Conservation (phyloP, 2,888 invertebrate genomes). For the Ichneumon xanthorius region DNA sequence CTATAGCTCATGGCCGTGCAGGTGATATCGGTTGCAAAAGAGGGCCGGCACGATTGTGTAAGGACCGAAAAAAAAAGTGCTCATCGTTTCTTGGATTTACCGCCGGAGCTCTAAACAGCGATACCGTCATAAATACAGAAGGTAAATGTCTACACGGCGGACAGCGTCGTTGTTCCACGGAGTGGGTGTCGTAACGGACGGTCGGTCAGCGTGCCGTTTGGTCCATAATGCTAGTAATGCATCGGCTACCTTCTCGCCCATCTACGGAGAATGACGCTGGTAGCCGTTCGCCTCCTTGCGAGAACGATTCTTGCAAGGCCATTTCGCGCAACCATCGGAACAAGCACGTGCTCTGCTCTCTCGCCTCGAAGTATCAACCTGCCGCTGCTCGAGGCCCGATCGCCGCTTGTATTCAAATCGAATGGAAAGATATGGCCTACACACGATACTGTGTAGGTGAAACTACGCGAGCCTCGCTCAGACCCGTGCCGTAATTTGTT, state of each 20-base stretch:
- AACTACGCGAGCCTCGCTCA: not conserved
- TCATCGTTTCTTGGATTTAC: slow-evolving; percentile 11
- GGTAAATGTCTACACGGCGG: slow-evolving; percentile 1
- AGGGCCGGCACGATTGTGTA: not conserved
- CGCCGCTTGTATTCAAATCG: slow-evolving; percentile 57
- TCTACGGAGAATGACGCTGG: slow-evolving; percentile 64
- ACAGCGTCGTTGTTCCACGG: not conserved
- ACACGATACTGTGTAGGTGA: slow-evolving; percentile 13
- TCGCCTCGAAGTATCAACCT: slow-evolving; percentile 54
- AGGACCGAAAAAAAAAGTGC: not conserved
- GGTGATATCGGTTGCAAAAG: slow-evolving; percentile 1
- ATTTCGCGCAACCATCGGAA: slow-evolving; percentile 48
- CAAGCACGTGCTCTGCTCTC: slow-evolving; percentile 67
- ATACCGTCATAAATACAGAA: slow-evolving; percentile 9
- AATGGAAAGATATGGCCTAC: slow-evolving; percentile 37
- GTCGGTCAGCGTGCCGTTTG: slow-evolving; percentile 39
- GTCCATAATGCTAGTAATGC: slow-evolving; percentile 56
- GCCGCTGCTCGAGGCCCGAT: slow-evolving; percentile 22
- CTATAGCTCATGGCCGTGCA: not conserved
- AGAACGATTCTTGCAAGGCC: slow-evolving; percentile 49
- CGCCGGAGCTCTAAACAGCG: not conserved
- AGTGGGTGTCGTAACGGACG: slow-evolving; percentile 61
- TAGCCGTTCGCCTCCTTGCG: slow-evolving; percentile 59
- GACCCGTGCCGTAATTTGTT: slow-evolving; percentile 54
- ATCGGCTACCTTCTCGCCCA: slow-evolving; percentile 66